These are phyloP conservation scores for Catalaphyllia jardinei DNA, from an alignment of 64 coral and sea anemone genomes.

Conservation along the genomic window DNA sequence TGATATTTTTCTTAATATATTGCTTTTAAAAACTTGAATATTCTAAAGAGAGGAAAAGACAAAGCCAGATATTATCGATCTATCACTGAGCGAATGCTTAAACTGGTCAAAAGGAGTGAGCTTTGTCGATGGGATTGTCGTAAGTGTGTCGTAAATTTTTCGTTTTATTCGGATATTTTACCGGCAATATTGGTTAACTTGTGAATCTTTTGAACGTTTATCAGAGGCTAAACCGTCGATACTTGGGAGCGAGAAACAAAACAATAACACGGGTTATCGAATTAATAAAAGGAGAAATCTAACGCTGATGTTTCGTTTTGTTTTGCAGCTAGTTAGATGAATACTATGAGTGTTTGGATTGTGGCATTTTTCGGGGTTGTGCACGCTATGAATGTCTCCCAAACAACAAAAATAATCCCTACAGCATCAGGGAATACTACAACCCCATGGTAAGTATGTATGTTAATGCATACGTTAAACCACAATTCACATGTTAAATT, in stretches of 20 bases:
- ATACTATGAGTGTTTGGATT: neutral
- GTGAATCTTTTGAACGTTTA: too few relatives aligned
- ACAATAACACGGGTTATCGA: neutral
- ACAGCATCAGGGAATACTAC: neutral
- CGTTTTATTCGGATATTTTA: neutral
- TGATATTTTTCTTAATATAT: neutral
- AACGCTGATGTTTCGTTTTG: neutral
- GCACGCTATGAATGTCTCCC: neutral
- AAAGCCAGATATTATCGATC: neutral
- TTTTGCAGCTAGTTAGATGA: conserved; percentile 4
- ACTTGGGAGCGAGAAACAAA: neutral
- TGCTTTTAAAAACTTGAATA: neutral
- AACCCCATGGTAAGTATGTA: neutral
- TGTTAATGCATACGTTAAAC: neutral
- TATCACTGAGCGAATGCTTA: neutral
- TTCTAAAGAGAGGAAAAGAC: neutral
- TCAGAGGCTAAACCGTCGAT: too few relatives aligned
- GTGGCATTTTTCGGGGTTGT: neutral
- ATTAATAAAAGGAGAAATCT: neutral
- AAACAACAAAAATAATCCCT: neutral
- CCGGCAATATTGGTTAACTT: neutral
- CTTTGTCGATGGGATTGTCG: neutral
- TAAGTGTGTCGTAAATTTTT: neutral
- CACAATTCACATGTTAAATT: neutral
- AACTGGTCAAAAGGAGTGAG: neutral